Conservation (phyloP, 2,888 invertebrate species). For the Cephus pygmeus region DNA sequence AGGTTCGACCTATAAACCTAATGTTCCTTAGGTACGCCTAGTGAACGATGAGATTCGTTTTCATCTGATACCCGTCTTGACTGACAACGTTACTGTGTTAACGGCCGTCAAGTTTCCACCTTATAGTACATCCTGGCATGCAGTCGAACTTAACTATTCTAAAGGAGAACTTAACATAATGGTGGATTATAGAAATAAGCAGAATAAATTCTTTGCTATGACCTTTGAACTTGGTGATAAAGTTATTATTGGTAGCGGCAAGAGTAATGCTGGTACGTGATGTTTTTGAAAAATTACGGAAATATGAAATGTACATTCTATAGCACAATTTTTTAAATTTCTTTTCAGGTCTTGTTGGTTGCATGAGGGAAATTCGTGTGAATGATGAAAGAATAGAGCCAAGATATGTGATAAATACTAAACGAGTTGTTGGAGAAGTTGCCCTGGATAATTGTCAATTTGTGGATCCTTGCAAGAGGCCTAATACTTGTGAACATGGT, state of each 20-base stretch:
- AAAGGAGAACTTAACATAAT: slow-evolving; percentile 79
- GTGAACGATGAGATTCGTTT: slow-evolving; percentile 88
- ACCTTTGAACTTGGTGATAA: slow-evolving; percentile 77
- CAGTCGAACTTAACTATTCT: slow-evolving; percentile 81
- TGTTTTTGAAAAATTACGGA: slow-evolving; percentile 20
- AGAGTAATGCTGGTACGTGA: slow-evolving; percentile 68
- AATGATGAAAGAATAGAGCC: slow-evolving; percentile 86
- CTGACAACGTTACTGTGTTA: slow-evolving; percentile 81
- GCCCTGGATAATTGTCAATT: slow-evolving; percentile 91
- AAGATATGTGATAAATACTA: slow-evolving; percentile 82
- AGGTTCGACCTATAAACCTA: background rate
- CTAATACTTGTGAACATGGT: slow-evolving; percentile 92
- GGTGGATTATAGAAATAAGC: slow-evolving; percentile 81
- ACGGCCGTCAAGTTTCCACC: slow-evolving; percentile 85
- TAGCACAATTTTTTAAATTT: background rate
- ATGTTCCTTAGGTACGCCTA: slow-evolving; percentile 73
- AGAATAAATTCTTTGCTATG: slow-evolving; percentile 74
- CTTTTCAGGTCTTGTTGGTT: slow-evolving; percentile 82
- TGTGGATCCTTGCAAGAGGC: slow-evolving; percentile 88
- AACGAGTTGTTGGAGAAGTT: slow-evolving; percentile 87
- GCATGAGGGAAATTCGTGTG: slow-evolving; percentile 89
- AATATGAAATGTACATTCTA: background rate
- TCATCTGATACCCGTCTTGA: slow-evolving; percentile 79
- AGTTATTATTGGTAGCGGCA: slow-evolving; percentile 83
- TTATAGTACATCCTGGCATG: slow-evolving; percentile 84